Percentiles rank a stretch among this genome's conserved stretches.
Evolutionary conservation across 1,140 invertebrate genomes (phyloP).

Genomic region (Heliconius himera): DNA sequence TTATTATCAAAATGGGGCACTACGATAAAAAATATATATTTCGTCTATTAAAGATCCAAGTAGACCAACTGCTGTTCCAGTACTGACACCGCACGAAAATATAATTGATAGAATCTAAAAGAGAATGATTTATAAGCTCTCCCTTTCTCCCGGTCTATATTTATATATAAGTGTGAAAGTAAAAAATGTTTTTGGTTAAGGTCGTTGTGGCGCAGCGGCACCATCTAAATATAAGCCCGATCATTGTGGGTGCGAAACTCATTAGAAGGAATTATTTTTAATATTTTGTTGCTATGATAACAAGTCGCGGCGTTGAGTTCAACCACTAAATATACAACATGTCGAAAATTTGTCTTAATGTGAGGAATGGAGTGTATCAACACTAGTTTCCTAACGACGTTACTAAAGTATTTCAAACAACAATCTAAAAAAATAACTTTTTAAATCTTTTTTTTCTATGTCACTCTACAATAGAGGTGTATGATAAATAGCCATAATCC

Average conservation of each 20-base stretch:
- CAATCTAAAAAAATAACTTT: not conserved
- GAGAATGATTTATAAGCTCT: not conserved
- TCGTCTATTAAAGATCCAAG: too few species aligned
- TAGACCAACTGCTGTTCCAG: not conserved
- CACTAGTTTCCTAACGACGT: not conserved
- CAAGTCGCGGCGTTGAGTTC: too few species aligned
- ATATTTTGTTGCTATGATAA: too few species aligned
- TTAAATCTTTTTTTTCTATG: not conserved
- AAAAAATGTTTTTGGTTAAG: not conserved
- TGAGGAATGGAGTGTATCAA: too few species aligned
- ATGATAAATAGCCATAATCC: constrained; percentile 26
- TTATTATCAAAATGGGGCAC: too few species aligned
- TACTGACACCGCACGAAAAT: not conserved
- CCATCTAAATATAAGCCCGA: too few species aligned
- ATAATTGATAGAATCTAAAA: not conserved
- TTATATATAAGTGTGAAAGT: not conserved
- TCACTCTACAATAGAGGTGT: constrained; percentile 1
- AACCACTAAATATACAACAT: too few species aligned
- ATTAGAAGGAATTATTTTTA: too few species aligned
- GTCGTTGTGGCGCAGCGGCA: too few species aligned
- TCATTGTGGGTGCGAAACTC: too few species aligned
- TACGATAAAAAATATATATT: too few species aligned
- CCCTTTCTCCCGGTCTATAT: not conserved
- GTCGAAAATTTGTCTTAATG: too few species aligned
- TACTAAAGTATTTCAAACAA: not conserved